Percentiles rank a stretch among this genome's conserved stretches.
Evolutionary conservation across 2,113 vertebrate genomes (phyloP).

Genomic region (Vulpes lagopus): DNA sequence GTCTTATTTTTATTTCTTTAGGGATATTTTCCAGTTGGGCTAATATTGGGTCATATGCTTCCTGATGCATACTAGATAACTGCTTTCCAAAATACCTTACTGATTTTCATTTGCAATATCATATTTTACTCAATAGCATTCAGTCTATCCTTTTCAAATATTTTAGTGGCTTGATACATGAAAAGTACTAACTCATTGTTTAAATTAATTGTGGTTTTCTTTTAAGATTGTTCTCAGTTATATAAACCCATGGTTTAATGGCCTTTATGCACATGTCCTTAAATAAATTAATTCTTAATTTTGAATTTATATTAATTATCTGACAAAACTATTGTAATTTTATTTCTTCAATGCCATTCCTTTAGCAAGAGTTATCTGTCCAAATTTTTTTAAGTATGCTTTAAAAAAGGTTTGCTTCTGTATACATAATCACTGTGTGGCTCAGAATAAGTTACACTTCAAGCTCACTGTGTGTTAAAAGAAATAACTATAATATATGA

Average conservation of each 20-base stretch:
- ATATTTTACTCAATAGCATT: not conserved
- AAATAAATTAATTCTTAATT: constrained; percentile 1
- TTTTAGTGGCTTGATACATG: not conserved
- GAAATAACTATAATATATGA: not conserved
- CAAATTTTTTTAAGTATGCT: not conserved
- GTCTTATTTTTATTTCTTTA: not conserved
- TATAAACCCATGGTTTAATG: not conserved
- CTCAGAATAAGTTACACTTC: not conserved
- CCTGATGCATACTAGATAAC: not conserved
- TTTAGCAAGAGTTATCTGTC: not conserved
- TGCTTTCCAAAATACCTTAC: not conserved
- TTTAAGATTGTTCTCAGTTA: not conserved
- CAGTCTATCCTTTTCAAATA: not conserved
- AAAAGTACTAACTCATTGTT: not conserved
- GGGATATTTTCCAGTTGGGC: not conserved
- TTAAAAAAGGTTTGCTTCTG: not conserved
- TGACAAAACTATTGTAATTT: not conserved
- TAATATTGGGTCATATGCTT: not conserved
- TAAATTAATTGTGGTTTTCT: not conserved
- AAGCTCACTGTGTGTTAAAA: not conserved
- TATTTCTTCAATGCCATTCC: not conserved
- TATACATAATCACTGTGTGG: not conserved
- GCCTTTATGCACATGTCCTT: not conserved
- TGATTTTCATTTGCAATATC: not conserved
- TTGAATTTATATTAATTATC: not conserved